Base-by-base conservation (phyloP, 2,888 invertebrate species). In the Platycheirus albimanus region DNA sequence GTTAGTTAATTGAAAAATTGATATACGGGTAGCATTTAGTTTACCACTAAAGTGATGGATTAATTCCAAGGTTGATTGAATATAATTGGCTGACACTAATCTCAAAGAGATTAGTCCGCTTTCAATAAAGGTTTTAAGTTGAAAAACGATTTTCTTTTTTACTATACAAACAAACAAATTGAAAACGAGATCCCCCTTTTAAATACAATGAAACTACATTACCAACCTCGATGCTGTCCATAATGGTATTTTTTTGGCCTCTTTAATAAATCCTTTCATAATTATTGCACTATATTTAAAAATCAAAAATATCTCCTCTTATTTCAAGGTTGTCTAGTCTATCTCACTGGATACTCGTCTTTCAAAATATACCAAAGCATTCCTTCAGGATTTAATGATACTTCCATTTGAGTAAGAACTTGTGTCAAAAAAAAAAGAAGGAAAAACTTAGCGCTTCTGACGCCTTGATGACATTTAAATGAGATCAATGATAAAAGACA, bases 401-500 rank as follows among this genome's bases (percentile, higher is more conserved):
- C 58, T 38, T 41, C 43, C 58, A 81, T 76, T 69, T 66, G 61
- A 77, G 71, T 76, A 58, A 71, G 80, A 76, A 81, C 76, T 81
- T 71, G 76, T 81, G 70, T 70, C 63, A 72, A 38, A 66, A 63
- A 41, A 28, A 56, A 19, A 15, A 58, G 19, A 43, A 67, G 51
- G 52, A 58, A 28, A 20, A 41, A 52, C 69, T 64, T 77, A 71
- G 47, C 67, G 70, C 61, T 71, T 58, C 77, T 77, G 81, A 81
- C 66, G 76, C 76, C 81, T 77, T 81, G 81, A 81, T 77, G 81
- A 81, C 81, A 81, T 81, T 81, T 81, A 77, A 81, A 81, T 77
- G 81, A 71, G 63, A 72, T 72, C 71, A 81, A 54, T 77, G 81
- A 81, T 81, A 72, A 81, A 77, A 72, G 67, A 54, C 71, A 61